Conservation (phyloP, 92 coral and sea anemone genomes). For the Scolanthus callimorphus region DNA sequence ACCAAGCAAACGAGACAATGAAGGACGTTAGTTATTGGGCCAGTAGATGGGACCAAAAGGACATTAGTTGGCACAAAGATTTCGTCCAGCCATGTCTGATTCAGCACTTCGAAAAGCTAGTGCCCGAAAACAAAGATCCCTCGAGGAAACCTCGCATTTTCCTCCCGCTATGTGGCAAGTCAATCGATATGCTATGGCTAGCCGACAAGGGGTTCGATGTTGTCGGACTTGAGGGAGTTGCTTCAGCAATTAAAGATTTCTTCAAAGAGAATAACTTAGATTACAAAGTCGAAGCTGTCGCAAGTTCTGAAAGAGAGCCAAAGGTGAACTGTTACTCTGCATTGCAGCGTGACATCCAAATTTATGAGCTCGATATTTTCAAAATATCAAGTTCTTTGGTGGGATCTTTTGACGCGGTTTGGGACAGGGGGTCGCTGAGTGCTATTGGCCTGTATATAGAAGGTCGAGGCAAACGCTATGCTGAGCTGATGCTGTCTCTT, state of each 20-base stretch:
- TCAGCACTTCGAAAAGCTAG: constrained; percentile 42
- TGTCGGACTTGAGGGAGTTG: constrained; percentile 60
- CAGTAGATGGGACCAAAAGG: constrained; percentile 29
- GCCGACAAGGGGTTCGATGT: constrained; percentile 69
- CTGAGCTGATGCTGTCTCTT: constrained; percentile 31
- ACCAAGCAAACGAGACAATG: too few relatives aligned
- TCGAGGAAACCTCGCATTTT: constrained; percentile 32
- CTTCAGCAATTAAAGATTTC: constrained; percentile 40
- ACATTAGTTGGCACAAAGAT: constrained; percentile 36
- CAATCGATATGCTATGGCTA: constrained; percentile 62
- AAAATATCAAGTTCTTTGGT: constrained; percentile 7
- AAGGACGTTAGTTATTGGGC: constrained; percentile 50
- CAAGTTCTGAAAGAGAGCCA: not conserved
- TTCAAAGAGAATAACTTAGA: constrained; percentile 55
- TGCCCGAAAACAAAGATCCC: constrained; percentile 24
- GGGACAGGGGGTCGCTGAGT: constrained; percentile 65
- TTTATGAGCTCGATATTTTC: constrained; percentile 48
- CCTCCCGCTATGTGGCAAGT: constrained; percentile 70
- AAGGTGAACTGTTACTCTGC: constrained; percentile 19
- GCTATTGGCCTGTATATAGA: constrained; percentile 44
- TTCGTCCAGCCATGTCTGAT: constrained; percentile 36
- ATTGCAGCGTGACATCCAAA: constrained; percentile 39
- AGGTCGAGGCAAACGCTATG: constrained; percentile 48
- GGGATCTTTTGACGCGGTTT: constrained; percentile 63
- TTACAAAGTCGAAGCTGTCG: constrained; percentile 21